Base-by-base conservation (phyloP, 1,140 invertebrate species). In the Colletes gigas region DNA sequence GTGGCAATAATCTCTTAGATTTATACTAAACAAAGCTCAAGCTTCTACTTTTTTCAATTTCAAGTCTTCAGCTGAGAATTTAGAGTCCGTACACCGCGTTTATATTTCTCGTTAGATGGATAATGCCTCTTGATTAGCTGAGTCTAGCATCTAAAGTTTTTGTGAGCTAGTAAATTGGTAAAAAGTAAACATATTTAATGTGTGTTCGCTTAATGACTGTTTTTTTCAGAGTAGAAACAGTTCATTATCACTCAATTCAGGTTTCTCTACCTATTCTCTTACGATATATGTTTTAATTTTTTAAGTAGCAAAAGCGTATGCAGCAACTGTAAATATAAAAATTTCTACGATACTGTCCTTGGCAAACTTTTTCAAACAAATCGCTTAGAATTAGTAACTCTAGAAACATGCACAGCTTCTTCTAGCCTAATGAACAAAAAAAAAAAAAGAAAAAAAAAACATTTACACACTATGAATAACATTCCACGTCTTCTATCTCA, bases 1-100 rank as follows among this genome's bases (percentile, higher is more conserved):
- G 81, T 80, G 75, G 70, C 81, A 59, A 88, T 85, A 87, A 88
- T 85, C 77, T 83, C 71, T 79, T 76, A 59, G 39, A 83, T 75
- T 81, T 78, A 81, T 60, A 57, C 69, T 87, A 78, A 69, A 81
- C 3, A 55, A 87, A 82, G 85, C 76, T 62, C 30, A 81, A 71
- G 67, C 67, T 83, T 77, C 63, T 70, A 62, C 62, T 50, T 50
- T 72, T 54, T 60, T 59, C 54, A 19, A 15, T 67, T 78, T 30
- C 44, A 83, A 83, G 39, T 78, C 60, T 87, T 86, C 12, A 55
- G 39, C 60, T 87, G 66, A 47, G 19, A 81, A 75, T 85, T 78
- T 70, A 83, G 74, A 69, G 74, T 83, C 79, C 52, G 66, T 60
- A 66, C 78, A 67, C 72, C 79, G 83, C 77, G 67, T 80, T 85